Evolutionary conservation across 2,888 invertebrate genomes (phyloP).

Genomic region (Diaprepes abbreviatus): DNA sequence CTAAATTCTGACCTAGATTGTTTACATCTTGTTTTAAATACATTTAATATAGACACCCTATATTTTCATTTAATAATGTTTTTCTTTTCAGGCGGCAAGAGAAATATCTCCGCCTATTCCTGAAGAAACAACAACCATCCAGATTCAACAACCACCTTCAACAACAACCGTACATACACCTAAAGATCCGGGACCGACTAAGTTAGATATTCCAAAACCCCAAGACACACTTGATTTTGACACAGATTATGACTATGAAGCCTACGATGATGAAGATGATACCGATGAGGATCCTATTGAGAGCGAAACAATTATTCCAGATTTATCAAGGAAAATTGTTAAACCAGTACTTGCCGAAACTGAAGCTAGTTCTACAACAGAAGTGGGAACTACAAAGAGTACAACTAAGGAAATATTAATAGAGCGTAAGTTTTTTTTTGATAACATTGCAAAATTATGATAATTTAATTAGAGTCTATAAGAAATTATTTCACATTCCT

Average conservation of each 20-base stretch:
- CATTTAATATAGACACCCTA: too few species aligned
- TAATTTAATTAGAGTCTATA: too few species aligned
- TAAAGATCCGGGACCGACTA: constrained; percentile 31
- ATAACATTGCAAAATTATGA: too few species aligned
- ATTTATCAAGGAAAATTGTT: constrained; percentile 46
- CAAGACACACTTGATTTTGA: constrained; percentile 54
- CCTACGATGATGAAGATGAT: constrained; percentile 66
- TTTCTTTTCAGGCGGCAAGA: not conserved
- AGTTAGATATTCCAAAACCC: constrained; percentile 33
- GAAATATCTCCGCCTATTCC: constrained; percentile 7
- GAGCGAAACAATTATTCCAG: constrained; percentile 63
- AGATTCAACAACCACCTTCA: constrained; percentile 31
- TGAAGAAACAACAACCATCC: constrained; percentile 30
- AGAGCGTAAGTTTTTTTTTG: not conserved
- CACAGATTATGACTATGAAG: constrained; percentile 66
- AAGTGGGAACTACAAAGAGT: constrained; percentile 37
- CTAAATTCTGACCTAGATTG: too few species aligned
- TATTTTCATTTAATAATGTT: too few species aligned
- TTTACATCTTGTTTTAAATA: too few species aligned
- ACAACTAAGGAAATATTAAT: not conserved
- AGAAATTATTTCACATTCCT: too few species aligned
- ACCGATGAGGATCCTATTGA: constrained; percentile 65
- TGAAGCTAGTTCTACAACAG: constrained; percentile 43
- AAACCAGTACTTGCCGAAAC: constrained; percentile 3
- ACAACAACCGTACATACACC: constrained; percentile 34